A percentile compares a stretch with the other conserved stretches of the same genome.
Conservation (phyloP, 2,797 vertebrate species). For the Anisognathus igniventris region DNA sequence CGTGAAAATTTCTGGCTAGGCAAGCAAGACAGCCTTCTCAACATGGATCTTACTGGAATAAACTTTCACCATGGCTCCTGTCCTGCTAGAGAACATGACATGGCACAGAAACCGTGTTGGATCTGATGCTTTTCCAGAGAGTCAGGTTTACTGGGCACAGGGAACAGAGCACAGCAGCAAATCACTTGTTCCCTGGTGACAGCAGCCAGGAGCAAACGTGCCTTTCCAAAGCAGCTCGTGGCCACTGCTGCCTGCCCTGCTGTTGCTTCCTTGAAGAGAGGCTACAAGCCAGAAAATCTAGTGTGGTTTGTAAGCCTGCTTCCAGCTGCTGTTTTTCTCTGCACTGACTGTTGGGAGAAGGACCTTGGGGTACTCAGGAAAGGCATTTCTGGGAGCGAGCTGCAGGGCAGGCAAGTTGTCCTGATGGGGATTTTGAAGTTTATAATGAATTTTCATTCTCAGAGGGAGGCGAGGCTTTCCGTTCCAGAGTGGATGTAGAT, state of each 20-base stretch:
- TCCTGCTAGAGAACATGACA: neutral
- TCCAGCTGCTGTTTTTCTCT: neutral
- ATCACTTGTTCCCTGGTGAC: neutral
- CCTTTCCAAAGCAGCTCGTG: neutral
- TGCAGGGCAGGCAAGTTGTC: neutral
- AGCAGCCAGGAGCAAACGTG: fast-evolving
- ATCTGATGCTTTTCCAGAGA: neutral
- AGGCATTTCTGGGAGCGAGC: neutral
- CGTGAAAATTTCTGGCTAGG: neutral
- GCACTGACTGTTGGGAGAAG: neutral
- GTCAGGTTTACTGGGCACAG: neutral
- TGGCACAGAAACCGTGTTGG: neutral
- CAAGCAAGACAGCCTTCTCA: neutral
- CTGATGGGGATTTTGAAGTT: too few species aligned
- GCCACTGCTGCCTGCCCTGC: neutral
- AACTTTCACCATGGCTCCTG: neutral
- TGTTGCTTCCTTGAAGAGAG: neutral
- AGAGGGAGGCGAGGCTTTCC: too few species aligned
- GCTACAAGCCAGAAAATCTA: neutral
- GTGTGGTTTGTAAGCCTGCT: neutral
- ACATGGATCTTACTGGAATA: neutral
- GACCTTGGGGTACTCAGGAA: neutral
- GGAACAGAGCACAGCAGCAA: neutral
- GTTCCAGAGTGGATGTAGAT: too few species aligned
- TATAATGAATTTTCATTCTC: too few species aligned